These are phyloP conservation scores for Drosophila tsacasi DNA, from an alignment of 1,140 invertebrate species.

Conservation along the genomic window DNA sequence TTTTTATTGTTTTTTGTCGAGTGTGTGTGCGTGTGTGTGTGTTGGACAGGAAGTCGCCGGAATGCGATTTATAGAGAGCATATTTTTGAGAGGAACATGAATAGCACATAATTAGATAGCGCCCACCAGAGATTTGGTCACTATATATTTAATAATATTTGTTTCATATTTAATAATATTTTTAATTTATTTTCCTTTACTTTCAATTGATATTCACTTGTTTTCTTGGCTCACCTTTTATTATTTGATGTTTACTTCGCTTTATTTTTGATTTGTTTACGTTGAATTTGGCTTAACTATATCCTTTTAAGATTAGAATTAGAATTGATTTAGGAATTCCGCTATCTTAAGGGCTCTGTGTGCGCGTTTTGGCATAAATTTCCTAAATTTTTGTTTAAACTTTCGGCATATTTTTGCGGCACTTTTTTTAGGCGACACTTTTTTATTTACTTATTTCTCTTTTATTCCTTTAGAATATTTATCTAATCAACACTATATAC, in stretches of 20 bases:
- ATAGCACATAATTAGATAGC: constrained; percentile 52
- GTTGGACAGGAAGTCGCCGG: constrained; percentile 78
- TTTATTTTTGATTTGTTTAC: constrained; percentile 16
- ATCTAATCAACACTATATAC: constrained; percentile 62
- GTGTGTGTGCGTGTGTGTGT: constrained; percentile 44
- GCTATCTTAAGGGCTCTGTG: constrained; percentile 50
- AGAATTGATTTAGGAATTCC: constrained; percentile 76
- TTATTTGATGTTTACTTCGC: constrained; percentile 15
- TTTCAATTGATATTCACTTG: constrained; percentile 4
- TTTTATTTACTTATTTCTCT: constrained; percentile 36
- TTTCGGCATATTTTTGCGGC: constrained; percentile 40
- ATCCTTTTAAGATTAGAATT: constrained; percentile 36
- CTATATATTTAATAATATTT: neutral
- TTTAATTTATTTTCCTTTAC: constrained; percentile 15
- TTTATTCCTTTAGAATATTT: constrained; percentile 63
- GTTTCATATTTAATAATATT: neutral
- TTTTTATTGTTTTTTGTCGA: constrained; percentile 44
- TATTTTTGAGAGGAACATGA: constrained; percentile 46
- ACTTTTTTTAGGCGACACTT: constrained; percentile 45
- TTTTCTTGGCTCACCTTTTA: constrained; percentile 56
- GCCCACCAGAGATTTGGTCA: constrained; percentile 20
- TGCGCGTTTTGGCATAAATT: constrained; percentile 47
- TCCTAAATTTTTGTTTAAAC: constrained; percentile 43
- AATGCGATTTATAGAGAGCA: constrained; percentile 66
- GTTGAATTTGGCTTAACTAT: constrained; percentile 37